Conservation (phyloP, 2,797 vertebrate species). For the Alosa sapidissima region DNA sequence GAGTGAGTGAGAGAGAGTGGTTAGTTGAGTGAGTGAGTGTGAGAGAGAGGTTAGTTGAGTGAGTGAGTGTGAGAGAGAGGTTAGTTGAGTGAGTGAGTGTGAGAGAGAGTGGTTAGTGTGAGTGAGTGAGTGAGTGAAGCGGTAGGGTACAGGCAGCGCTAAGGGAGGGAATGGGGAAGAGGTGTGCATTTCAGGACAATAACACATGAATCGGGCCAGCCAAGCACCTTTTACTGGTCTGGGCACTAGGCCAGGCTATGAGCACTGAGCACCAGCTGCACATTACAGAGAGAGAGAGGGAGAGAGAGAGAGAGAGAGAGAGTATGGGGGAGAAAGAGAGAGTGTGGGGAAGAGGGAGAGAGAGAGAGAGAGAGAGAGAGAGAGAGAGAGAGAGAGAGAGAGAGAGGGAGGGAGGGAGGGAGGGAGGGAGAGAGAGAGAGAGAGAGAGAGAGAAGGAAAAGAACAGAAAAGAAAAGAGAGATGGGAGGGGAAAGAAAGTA, state of each 20-base stretch:
- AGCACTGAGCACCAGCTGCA: background rate
- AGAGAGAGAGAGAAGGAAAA: too few relatives aligned
- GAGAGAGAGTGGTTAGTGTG: background rate
- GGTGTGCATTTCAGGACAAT: conserved; percentile 15
- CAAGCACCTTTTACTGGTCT: conserved; percentile 19
- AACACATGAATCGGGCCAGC: conserved; percentile 2
- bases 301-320: background rate
- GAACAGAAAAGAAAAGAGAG: too few relatives aligned
- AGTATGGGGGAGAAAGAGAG: background rate
- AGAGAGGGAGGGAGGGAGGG: too few relatives aligned
- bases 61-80: background rate
- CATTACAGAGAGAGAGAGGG: background rate
- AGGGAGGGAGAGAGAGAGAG: background rate
- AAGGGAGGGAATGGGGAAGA: background rate
- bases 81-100: too few relatives aligned
- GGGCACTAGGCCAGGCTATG: background rate
- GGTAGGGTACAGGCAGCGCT: background rate
- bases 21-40: background rate
- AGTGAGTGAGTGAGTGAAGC: background rate
- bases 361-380: background rate
- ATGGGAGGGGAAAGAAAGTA: too few relatives aligned
- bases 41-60: background rate
- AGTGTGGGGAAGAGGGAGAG: background rate
- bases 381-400: background rate
- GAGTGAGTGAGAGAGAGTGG: background rate